phyloP scores from a whole-genome alignment of 2,797 vertebrate genomes.

The Balearica regulorum region DNA sequence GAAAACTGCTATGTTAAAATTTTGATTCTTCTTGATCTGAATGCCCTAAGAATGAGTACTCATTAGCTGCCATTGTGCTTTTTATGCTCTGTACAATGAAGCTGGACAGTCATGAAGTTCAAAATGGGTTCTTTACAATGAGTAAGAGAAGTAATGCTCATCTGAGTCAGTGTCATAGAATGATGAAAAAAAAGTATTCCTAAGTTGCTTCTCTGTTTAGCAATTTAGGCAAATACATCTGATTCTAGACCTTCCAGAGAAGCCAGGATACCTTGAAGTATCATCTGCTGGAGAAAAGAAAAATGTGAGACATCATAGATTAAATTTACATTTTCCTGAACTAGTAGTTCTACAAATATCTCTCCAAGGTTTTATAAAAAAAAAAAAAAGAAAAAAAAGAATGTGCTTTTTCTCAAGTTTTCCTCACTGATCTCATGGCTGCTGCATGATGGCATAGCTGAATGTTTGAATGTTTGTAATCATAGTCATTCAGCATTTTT shows the following conservation, averaged over 20 bases:
- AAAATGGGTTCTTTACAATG: not conserved
- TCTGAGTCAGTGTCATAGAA: not conserved
- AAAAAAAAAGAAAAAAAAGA: not conserved
- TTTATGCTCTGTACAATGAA: not conserved
- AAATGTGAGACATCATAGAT: not conserved
- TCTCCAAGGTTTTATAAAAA: not conserved
- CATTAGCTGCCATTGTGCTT: not conserved
- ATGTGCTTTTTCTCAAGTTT: not conserved
- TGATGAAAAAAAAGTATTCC: not conserved
- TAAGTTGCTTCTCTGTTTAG: not conserved
- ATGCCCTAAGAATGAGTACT: not conserved
- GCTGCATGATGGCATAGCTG: not conserved
- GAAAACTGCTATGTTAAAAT: not conserved
- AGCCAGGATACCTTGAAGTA: not conserved
- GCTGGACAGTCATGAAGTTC: not conserved
- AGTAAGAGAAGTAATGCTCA: not conserved
- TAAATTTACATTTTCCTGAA: not conserved
- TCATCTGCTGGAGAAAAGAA: not conserved
- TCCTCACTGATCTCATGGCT: not conserved
- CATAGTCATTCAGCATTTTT: not conserved
- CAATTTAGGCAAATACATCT: conserved; percentile 14
- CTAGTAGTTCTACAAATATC: conserved; percentile 19
- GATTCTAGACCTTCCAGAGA: conserved; percentile 33
- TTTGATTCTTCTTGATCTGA: not conserved
- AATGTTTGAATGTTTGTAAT: not conserved